These are phyloP conservation scores for Phragmatobia fuliginosa DNA, from an alignment of 2,888 invertebrate species.

Conservation along the genomic window DNA sequence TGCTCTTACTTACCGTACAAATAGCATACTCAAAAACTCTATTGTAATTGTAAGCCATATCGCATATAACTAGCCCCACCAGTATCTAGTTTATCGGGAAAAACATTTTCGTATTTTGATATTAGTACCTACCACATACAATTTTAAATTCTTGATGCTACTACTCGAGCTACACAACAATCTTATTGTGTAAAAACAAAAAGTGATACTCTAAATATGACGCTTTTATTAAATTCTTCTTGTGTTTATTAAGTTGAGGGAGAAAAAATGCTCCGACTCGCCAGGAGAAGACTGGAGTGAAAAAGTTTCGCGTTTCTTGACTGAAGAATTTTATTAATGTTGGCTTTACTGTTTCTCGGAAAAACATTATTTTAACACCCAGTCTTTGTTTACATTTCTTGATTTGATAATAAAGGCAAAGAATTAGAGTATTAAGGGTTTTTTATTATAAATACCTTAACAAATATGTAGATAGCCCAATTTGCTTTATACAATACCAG, in stretches of 20 bases:
- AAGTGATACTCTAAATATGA: conserved; percentile 71
- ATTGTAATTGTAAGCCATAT: not conserved
- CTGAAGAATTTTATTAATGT: conserved; percentile 81
- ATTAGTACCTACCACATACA: conserved; percentile 31
- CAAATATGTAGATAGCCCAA: not conserved
- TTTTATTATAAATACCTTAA: not conserved
- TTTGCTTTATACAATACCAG: not conserved
- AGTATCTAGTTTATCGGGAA: conserved; percentile 7
- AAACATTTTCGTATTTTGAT: conserved; percentile 26
- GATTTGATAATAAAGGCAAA: conserved; percentile 30
- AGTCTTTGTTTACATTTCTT: conserved; percentile 48
- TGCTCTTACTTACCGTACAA: not conserved
- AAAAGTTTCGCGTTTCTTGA: conserved; percentile 75
- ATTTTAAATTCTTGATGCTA: conserved; percentile 47
- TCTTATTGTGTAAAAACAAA: conserved; percentile 54
- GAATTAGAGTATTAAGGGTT: not conserved
- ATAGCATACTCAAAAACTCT: not conserved
- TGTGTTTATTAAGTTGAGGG: conserved; percentile 76
- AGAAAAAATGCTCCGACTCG: conserved; percentile 71
- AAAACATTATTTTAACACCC: conserved; percentile 69
- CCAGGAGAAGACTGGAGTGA: conserved; percentile 65
- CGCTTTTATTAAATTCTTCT: conserved; percentile 83
- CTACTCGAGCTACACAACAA: conserved; percentile 45
- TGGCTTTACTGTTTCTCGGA: conserved; percentile 67
- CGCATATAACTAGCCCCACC: conserved; percentile 14